phyloP scores from a whole-genome alignment of 2,888 invertebrate species.

The Conomelus anceps region DNA sequence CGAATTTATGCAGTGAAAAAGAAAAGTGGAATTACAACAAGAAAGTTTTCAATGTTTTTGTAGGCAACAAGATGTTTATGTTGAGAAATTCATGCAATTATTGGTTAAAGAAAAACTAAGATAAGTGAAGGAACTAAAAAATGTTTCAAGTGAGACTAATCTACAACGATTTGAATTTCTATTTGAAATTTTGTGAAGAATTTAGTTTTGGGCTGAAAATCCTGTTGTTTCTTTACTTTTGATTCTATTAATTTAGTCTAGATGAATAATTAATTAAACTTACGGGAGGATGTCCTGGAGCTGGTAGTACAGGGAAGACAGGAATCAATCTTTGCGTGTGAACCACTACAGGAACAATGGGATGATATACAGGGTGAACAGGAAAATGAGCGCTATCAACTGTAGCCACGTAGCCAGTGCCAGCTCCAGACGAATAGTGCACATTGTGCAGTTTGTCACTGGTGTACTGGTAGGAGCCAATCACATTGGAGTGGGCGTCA shows the following conservation, averaged over 20 bases:
- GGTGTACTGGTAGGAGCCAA: constrained; percentile 30
- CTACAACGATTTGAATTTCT: too few relatives aligned
- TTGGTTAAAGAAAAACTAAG: too few relatives aligned
- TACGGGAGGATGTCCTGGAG: background rate
- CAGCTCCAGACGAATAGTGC: constrained; percentile 36
- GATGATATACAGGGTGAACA: background rate
- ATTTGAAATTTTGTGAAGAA: too few relatives aligned
- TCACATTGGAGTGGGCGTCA: constrained; percentile 30
- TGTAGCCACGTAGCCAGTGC: constrained; percentile 37
- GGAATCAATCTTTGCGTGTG: background rate
- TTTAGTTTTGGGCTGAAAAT: too few relatives aligned
- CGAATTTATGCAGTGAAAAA: too few relatives aligned
- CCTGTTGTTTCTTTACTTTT: too few relatives aligned
- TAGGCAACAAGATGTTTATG: too few relatives aligned
- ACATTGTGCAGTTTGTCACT: constrained; percentile 24
- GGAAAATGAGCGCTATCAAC: constrained; percentile 13
- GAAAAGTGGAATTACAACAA: too few relatives aligned
- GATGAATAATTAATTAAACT: background rate
- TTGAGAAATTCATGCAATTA: too few relatives aligned
- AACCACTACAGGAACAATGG: background rate
- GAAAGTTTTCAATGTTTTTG: too few relatives aligned
- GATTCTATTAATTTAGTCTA: background rate
- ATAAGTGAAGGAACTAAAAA: too few relatives aligned
- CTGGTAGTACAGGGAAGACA: background rate
- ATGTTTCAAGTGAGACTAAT: too few relatives aligned